Base-by-base conservation (phyloP, 2,113 vertebrate genomes). In the Dasyprocta punctata region DNA sequence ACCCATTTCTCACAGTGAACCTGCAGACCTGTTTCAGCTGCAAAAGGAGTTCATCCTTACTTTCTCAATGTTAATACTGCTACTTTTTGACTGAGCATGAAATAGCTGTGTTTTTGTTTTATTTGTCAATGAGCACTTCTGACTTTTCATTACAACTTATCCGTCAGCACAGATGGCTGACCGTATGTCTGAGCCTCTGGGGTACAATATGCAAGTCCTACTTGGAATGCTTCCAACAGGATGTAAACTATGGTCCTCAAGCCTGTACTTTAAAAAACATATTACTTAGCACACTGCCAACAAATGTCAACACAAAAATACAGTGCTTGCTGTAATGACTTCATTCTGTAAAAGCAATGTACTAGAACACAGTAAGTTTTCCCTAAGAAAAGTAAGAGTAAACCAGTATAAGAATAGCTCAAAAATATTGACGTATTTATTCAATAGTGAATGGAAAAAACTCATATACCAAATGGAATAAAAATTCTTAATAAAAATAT, bases 241-340 rank as follows among this genome's bases (percentile, higher is more conserved):
- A 98, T 98, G 97, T 96, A 98, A 98, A 98, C 97, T 94, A 90
- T 0, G 0, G 97, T 97, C 93, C 97, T 96, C 97, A 92, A 98
- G 82, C 82, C 94, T 87, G 1, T 83, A 94, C 98, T 98, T 98
- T 97, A 97, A 97, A 98, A 98, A 98, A 97, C 97, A 91, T 92
- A 98, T 96, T 98, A 98, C 96, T 98, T 98, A 98, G 97, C 97
- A 97, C 97, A 95, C 95, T 97, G 96, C 98, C 98, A 98, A 97
- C 98, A 98, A 99, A 98, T 84, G 98, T 98, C 97, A 98, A 98
- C 98, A 97, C 90, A 96, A 96, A 98, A 98, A 96, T 78, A 97
- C 84, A 92, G 80, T 81, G 41, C 81, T 95, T 63, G 49, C 83
- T 97, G 30, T 90, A 98, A 98, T 93, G 92, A 97, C 86, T 97